Evolutionary conservation across 2,797 vertebrate species (phyloP).

Genomic region (Pygocentrus nattereri): DNA sequence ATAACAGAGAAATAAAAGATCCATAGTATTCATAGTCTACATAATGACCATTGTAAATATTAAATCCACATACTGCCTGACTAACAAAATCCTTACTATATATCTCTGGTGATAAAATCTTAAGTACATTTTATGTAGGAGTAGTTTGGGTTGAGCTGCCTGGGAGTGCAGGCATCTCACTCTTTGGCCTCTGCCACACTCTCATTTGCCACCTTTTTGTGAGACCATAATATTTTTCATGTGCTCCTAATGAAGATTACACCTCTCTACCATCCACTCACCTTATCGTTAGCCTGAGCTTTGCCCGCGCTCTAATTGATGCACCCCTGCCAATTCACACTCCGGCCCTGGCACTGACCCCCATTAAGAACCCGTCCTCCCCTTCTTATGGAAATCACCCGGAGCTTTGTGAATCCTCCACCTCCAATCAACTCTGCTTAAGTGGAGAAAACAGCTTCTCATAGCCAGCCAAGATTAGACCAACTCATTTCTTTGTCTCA

Average conservation of each 20-base stretch:
- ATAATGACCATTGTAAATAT: neutral
- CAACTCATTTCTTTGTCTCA: slow-evolving; percentile 54
- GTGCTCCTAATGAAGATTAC: slow-evolving; percentile 70
- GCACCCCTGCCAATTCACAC: slow-evolving; percentile 87
- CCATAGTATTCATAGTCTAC: neutral
- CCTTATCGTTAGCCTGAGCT: slow-evolving; percentile 80
- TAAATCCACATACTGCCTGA: neutral
- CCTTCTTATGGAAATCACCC: slow-evolving; percentile 79
- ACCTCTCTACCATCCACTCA: slow-evolving; percentile 56
- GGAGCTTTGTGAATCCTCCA: slow-evolving; percentile 77
- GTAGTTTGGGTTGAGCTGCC: slow-evolving; percentile 43
- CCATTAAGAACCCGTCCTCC: slow-evolving; percentile 84
- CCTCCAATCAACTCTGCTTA: slow-evolving; percentile 62
- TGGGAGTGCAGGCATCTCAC: slow-evolving; percentile 50
- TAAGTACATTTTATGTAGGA: slow-evolving; percentile 34
- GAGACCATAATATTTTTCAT: slow-evolving; percentile 61
- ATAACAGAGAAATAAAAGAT: neutral
- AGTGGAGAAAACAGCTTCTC: slow-evolving; percentile 58
- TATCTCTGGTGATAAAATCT: slow-evolving; percentile 24
- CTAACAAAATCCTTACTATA: neutral
- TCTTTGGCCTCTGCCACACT: slow-evolving; percentile 54
- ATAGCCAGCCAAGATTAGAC: slow-evolving; percentile 50
- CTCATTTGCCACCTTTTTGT: slow-evolving; percentile 53
- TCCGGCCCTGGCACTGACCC: slow-evolving; percentile 84
- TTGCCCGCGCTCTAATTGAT: slow-evolving; percentile 83